Base-by-base conservation (phyloP, 2,888 invertebrate species). In the Morpho helenor region DNA sequence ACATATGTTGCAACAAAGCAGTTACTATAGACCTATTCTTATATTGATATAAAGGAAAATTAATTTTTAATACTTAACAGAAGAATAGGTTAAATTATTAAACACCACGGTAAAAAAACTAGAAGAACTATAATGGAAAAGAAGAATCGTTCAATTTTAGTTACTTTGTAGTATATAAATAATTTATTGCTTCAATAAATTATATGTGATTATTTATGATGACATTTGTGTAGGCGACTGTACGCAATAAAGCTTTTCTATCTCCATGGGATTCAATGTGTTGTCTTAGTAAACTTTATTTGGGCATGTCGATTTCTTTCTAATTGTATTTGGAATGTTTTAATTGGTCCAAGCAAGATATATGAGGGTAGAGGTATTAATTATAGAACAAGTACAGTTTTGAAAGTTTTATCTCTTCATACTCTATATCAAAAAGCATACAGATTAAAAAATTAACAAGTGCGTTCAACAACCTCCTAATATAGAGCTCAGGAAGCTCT, bases 271-370 rank as follows among this genome's bases (percentile, higher is more conserved):
- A 50, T 54, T 16, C 23, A 50, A 42, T 8, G 50, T 47, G 54
- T 59, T 47, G 58, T 54, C 44, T 49, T 39, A 45, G 45, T 42
- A 41, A 44, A 54, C 54, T 59, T 59, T 54, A 59, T 59, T 59
- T 59, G 47, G 51, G 54, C 50, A 54, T 52, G 44, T 43, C 59
- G 50, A 51, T 51, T 53, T 50, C 54, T 47, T 51, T 51, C 57
- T 60, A 60, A 60, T 60, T 60, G 56, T 22, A 44, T 47, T 40
- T 8, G 52, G 60, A 60, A 60, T 56, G 56, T 56, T 49, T 49
- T 56, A 60, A 60, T 56, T 60, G 59, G 40, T 55, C 49, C 47
- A 47, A 54, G 53, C 51, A 47, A 51, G 46, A 51, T 31, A 41
- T 51, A 45, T 31, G 31, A 31, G 31, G 31, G 5, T 31, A 31